Conservation (phyloP, 2,888 invertebrate species). For the Conistra vaccinii region DNA sequence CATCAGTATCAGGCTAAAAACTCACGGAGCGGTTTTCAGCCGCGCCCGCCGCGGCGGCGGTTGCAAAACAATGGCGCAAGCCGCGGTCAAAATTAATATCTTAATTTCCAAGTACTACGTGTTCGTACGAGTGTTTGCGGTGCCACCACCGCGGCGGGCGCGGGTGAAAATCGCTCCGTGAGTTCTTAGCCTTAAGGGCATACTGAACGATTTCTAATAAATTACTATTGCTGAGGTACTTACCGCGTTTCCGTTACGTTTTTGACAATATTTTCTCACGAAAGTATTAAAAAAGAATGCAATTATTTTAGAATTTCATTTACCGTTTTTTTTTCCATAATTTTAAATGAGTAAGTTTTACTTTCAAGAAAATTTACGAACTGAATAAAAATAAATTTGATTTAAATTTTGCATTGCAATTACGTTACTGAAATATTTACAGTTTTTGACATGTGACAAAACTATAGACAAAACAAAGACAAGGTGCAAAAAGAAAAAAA, state of each 20-base stretch:
- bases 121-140: too few species aligned
- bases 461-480: conserved; percentile 16
- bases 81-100: too few species aligned
- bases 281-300: background rate
- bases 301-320: conserved; percentile 34
- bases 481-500: background rate
- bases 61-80: too few species aligned
- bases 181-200: too few species aligned
- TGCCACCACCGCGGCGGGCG: too few species aligned
- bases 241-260: conserved; percentile 6
- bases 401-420: conserved; percentile 16
- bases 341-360: conserved; percentile 20
- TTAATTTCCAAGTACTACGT: too few species aligned
- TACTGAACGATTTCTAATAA: background rate
- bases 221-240: conserved; percentile 2
- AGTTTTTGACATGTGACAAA: conserved; percentile 36
- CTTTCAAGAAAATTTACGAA: conserved; percentile 35
- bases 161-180: too few species aligned
- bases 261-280: background rate
- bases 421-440: conserved; percentile 36
- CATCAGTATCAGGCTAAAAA: too few species aligned
- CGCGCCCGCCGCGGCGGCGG: too few species aligned
- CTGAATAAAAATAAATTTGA: background rate
- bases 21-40: too few species aligned
- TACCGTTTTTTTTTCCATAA: conserved; percentile 40